These are phyloP conservation scores for Lydus trimaculatus DNA, from an alignment of 2,888 invertebrate genomes.

Conservation along the genomic window DNA sequence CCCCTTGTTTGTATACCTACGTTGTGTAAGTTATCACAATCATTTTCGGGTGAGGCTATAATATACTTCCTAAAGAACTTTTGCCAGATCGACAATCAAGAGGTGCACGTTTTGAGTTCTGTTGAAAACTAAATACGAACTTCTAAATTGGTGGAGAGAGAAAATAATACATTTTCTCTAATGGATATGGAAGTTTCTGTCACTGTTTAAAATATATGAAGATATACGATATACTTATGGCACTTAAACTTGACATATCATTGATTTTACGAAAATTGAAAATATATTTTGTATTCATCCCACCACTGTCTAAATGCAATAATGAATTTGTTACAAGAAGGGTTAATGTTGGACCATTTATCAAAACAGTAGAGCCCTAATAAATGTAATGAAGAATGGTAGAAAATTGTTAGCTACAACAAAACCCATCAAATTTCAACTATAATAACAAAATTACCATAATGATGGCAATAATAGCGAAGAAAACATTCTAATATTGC, in stretches of 20 bases:
- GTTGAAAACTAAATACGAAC: not conserved
- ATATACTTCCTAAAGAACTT: not conserved
- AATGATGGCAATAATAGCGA: not conserved
- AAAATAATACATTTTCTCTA: not conserved
- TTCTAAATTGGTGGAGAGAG: not conserved
- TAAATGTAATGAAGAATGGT: not conserved
- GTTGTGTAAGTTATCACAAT: not conserved
- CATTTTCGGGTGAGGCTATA: not conserved
- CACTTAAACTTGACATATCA: not conserved
- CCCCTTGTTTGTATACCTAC: not conserved
- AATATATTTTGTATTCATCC: not conserved
- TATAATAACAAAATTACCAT: not conserved
- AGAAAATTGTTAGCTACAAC: not conserved
- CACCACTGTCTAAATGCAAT: not conserved
- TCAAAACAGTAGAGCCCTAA: not conserved
- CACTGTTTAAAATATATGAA: not conserved
- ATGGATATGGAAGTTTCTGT: not conserved
- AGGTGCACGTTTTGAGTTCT: not conserved
- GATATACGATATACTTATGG: not conserved
- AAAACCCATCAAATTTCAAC: not conserved
- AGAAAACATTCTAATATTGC: not conserved
- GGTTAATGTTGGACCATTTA: not conserved
- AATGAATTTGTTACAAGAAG: not conserved
- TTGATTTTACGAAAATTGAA: not conserved
- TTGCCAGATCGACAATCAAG: not conserved